Base-by-base conservation (phyloP, 2,888 invertebrate species). In the Tachina fera region DNA sequence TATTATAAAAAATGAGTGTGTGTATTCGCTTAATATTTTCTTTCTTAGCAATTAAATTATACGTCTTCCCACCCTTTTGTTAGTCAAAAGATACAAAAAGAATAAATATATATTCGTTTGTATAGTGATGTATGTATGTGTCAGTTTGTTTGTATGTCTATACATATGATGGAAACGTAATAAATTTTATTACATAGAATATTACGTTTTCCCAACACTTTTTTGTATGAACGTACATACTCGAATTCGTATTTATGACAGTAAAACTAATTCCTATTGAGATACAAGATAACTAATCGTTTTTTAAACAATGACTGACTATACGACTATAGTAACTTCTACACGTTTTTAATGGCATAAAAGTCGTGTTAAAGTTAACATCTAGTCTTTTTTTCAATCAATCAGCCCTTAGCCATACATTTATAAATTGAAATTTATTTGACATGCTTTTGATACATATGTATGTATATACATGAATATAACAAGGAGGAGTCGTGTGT, bases 351-450 rank as follows among this genome's bases (percentile, higher is more conserved):
- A 22, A 39, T 39, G 39, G 16, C 47, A 45, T 47, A 16, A 31
- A 22, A 14, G 13, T 31, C 45, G 16, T 72, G 43, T 13, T 49
- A 16, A 67, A 67, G 49, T 3, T 1, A 68, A 45, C n/a, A 10
- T 56, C 3, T 11, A 9, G 10, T 56, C 14, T 14, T 19, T 53
- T 14, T 19, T 53, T 1, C 9, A 56, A 2, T 9, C 53, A 56
- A 47, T 13, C 58, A 14, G 22, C 53, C 9, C 9, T 70, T 16
- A 68, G 19, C 19, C 19, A 41, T 53, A 8, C 19, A 13, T 16
- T 19, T 9, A 16, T 16, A 51, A 51, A 51, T 68, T 31, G 39
- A 68, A 68, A 31, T 51, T 51, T 51, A 51, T 68, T 68, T 68
- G 11, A 8, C 9, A n/a, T 56, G 9, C 6, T 3, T 19, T 43